Conservation (phyloP, 1,140 invertebrate species). For the Leptestheria dahalacensis region DNA sequence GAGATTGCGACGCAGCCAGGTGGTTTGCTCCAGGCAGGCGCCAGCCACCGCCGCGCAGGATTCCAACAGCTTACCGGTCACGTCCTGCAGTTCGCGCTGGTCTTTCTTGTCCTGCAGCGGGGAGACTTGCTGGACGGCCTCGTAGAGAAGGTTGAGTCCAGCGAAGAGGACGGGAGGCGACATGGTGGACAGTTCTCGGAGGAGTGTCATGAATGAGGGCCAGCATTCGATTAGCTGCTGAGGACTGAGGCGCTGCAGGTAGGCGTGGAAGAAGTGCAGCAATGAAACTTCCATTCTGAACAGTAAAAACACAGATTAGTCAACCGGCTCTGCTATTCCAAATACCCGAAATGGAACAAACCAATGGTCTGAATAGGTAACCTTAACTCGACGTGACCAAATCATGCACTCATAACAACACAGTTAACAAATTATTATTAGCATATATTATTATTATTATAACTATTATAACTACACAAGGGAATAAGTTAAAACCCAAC, state of each 20-base stretch:
- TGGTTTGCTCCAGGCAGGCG: constrained; percentile 76
- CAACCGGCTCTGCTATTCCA: no score
- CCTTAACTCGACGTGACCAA: neutral
- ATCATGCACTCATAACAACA: neutral
- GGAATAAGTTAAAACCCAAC: no score
- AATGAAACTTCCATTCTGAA: constrained; percentile 39
- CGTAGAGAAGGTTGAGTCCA: constrained; percentile 61
- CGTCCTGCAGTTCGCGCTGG: constrained; percentile 63
- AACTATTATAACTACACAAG: no score
- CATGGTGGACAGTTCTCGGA: constrained; percentile 55
- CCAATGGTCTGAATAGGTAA: no score
- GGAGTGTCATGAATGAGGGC: constrained; percentile 54
- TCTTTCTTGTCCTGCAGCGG: constrained; percentile 62
- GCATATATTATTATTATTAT: no score
- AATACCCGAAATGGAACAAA: no score
- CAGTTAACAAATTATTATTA: no score
- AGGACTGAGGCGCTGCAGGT: constrained; percentile 47
- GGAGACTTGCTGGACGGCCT: constrained; percentile 70
- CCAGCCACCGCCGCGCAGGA: constrained; percentile 72
- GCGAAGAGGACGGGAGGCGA: constrained; percentile 66
- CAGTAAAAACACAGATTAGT: no score
- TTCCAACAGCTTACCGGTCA: constrained; percentile 55
- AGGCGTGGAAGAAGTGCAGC: constrained; percentile 50
- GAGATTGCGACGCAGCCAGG: constrained; percentile 74
- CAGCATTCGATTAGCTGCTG: constrained; percentile 63